phyloP scores from a whole-genome alignment of 2,797 vertebrate species.

The Cryptoblepharus egeriae region DNA sequence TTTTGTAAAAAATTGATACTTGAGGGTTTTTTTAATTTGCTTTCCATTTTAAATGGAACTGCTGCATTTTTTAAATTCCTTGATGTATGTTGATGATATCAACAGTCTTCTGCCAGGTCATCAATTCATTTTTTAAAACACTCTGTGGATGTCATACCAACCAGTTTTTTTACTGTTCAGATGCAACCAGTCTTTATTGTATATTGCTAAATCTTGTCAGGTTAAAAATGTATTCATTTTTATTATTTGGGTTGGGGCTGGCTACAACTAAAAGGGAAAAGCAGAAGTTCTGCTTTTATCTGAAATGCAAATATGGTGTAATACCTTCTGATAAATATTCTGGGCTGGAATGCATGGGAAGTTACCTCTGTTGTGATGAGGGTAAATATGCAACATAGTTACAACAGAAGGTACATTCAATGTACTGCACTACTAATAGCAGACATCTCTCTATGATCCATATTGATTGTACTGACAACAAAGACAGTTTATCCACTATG shows the following conservation, averaged over 20 bases:
- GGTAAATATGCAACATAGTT: slow-evolving; percentile 65
- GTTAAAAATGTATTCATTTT: slow-evolving; percentile 69
- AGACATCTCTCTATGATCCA: slow-evolving; percentile 45
- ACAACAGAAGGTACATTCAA: slow-evolving; percentile 64
- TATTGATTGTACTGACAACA: slow-evolving; percentile 43
- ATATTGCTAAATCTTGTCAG: slow-evolving; percentile 62
- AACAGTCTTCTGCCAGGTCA: slow-evolving; percentile 64
- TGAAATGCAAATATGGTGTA: slow-evolving; percentile 50
- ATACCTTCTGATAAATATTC: slow-evolving; percentile 60
- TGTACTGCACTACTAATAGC: slow-evolving; percentile 55
- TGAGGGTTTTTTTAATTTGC: slow-evolving; percentile 69
- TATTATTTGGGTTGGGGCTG: slow-evolving; percentile 67
- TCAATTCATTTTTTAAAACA: slow-evolving; percentile 67
- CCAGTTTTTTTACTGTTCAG: slow-evolving; percentile 67
- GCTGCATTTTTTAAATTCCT: slow-evolving; percentile 70
- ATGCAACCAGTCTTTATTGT: slow-evolving; percentile 68
- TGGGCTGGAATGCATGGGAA: slow-evolving; percentile 57
- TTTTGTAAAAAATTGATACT: slow-evolving; percentile 72
- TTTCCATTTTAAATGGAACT: slow-evolving; percentile 75
- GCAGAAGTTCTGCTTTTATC: slow-evolving; percentile 55
- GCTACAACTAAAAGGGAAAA: slow-evolving; percentile 54
- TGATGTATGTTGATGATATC: slow-evolving; percentile 55
- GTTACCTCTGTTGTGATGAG: slow-evolving; percentile 68
- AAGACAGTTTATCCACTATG: not conserved
- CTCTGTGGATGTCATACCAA: slow-evolving; percentile 70